Conservation (phyloP, 2,113 vertebrate genomes). For the Bos javanicus region DNA sequence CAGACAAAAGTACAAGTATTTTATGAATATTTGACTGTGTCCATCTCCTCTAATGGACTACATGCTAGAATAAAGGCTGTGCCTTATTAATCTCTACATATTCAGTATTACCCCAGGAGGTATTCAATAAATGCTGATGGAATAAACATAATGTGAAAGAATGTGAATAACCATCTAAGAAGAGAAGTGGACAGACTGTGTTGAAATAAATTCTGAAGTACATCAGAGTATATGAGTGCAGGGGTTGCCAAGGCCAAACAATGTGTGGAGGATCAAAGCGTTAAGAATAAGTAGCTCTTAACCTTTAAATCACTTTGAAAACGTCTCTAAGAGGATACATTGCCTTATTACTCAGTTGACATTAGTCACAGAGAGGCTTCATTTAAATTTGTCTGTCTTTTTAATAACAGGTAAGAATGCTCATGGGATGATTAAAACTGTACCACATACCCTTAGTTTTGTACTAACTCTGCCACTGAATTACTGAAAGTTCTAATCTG, state of each 20-base stretch:
- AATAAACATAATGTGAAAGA: neutral
- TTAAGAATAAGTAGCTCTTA: slow-evolving; percentile 12
- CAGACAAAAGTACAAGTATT: neutral
- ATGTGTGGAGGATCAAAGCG: neutral
- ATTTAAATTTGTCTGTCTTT: slow-evolving; percentile 35
- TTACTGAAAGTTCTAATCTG: neutral
- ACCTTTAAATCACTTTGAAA: slow-evolving; percentile 31
- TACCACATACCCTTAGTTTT: neutral
- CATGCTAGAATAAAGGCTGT: neutral
- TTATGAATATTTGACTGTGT: neutral
- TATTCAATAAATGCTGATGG: neutral
- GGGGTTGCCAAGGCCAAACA: no score
- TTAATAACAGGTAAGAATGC: slow-evolving; percentile 7
- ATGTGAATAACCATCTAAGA: neutral
- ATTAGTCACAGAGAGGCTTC: neutral
- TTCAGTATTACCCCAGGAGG: neutral
- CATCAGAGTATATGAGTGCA: no score
- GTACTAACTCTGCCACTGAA: neutral
- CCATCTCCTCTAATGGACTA: neutral
- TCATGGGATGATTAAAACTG: neutral
- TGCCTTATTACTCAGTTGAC: neutral
- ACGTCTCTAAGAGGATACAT: neutral
- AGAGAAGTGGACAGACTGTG: neutral
- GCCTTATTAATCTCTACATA: neutral
- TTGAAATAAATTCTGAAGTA: neutral